These are phyloP conservation scores for Mesorhabditis spiculigera DNA, from an alignment of 2,888 invertebrate species.

Conservation along the genomic window DNA sequence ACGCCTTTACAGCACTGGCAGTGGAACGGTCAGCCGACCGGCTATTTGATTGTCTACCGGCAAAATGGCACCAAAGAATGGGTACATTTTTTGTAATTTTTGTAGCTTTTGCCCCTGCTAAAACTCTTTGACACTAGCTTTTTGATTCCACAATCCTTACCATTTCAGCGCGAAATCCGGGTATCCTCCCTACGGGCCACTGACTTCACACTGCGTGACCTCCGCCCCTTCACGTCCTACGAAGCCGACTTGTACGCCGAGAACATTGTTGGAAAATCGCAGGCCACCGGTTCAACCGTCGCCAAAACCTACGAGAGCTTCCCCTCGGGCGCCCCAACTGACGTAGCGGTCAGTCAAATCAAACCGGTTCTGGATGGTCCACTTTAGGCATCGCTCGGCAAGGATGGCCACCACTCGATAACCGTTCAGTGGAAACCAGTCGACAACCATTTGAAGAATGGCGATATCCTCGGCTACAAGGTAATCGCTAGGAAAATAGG, in stretches of 20 bases:
- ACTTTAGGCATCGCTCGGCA: slow-evolving; percentile 6
- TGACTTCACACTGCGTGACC: slow-evolving; percentile 63
- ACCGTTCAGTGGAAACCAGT: slow-evolving; percentile 47
- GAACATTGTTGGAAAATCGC: slow-evolving; percentile 85
- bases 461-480: slow-evolving; percentile 48
- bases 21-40: slow-evolving; percentile 94
- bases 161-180: slow-evolving; percentile 45
- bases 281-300: slow-evolving; percentile 74
- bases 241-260: slow-evolving; percentile 73
- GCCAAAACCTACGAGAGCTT: slow-evolving; percentile 64
- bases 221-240: slow-evolving; percentile 86
- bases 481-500: slow-evolving; percentile 12
- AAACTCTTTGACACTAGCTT: not conserved
- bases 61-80: slow-evolving; percentile 33
- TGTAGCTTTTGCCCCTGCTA: not conserved
- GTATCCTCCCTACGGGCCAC: slow-evolving; percentile 43
- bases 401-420: slow-evolving; percentile 27
- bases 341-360: slow-evolving; percentile 24
- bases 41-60: slow-evolving; percentile 83
- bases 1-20: slow-evolving; percentile 70
- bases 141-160: not conserved
- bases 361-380: slow-evolving; percentile 1
- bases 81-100: slow-evolving; percentile 20
- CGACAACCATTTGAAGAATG: slow-evolving; percentile 28
- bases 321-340: slow-evolving; percentile 40